These are phyloP conservation scores for Erpornis zantholeuca DNA, from an alignment of 2,113 vertebrate genomes.

Conservation along the genomic window DNA sequence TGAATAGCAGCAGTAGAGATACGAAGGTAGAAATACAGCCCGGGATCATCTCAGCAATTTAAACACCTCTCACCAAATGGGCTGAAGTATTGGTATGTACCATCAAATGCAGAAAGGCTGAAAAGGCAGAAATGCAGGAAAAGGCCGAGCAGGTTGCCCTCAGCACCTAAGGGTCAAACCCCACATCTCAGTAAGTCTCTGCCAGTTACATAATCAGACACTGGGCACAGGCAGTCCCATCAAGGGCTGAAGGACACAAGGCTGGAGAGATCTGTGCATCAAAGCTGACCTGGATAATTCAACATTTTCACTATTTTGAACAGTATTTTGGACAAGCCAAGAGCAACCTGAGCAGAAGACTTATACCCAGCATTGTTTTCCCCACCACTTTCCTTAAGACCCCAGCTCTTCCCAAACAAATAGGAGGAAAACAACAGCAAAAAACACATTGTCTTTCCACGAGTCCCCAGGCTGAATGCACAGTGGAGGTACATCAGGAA, in stretches of 20 bases:
- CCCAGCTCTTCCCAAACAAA: background rate
- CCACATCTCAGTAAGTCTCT: background rate
- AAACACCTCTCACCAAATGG: background rate
- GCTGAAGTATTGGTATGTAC: background rate
- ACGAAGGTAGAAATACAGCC: background rate
- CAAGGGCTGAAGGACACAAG: accelerated
- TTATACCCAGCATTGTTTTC: background rate
- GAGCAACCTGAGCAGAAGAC: background rate
- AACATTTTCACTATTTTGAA: background rate
- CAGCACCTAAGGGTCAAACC: background rate
- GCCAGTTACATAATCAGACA: background rate
- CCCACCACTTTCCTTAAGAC: background rate
- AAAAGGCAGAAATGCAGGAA: background rate
- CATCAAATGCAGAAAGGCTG: background rate
- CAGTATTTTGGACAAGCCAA: background rate
- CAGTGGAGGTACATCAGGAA: background rate
- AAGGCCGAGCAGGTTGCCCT: background rate
- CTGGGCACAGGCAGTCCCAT: background rate
- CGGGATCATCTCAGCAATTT: background rate
- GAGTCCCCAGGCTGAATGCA: background rate
- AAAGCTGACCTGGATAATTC: background rate
- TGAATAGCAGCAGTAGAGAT: accelerated
- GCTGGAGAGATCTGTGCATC: background rate
- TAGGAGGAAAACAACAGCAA: background rate
- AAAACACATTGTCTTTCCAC: background rate